Evolutionary conservation across 2,113 vertebrate species (phyloP), one percentile per base, ranked within the genome.

Genomic region (Xenopus tropicalis): DNA sequence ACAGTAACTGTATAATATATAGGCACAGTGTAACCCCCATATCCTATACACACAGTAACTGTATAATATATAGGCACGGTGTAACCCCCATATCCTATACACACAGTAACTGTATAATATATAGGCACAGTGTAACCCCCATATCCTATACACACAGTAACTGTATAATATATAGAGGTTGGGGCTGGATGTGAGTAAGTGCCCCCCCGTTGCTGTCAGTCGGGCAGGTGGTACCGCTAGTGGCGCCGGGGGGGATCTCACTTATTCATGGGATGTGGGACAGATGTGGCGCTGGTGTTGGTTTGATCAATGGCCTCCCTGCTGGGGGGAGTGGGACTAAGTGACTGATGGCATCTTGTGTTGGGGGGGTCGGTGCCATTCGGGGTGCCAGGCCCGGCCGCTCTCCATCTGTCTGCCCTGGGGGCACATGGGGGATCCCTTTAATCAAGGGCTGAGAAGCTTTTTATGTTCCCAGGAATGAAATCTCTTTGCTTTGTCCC

Each of bases 371-470:
- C 25, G 43, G 65, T 20, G 29, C 58, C 62, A 20, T 72, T 22
- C 23, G 12, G 20, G 9, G 11, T 63, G 52, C 52, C 14, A 19
- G 3, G 7, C 23, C 13, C n/a, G n/a, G n/a, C 14, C 64, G 37
- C 52, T 2, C 7, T 75, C 66, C 73, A 75, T 75, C 73, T 75
- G 73, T 46, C 63, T 48, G 2, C n/a, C 44, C 73, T 25, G 14
- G 16, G n/a, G 21, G 21, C 66, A 68, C 72, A 43, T 63, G 58
- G 43, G 58, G 63, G 58, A 56, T 43, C 24, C 66, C 73, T 74
- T 74, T 74, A 54, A 74, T 74, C 72, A 74, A 20, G 14, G 66
- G 59, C 59, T 76, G 24, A 69, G 59, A 74, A 46, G 57, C 44
- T 43, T 76, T 74, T 73, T 19, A 56, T 73, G 51, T 74, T 51